Base-by-base conservation (phyloP, 2,113 vertebrate genomes). In the Cnemophilus loriae region DNA sequence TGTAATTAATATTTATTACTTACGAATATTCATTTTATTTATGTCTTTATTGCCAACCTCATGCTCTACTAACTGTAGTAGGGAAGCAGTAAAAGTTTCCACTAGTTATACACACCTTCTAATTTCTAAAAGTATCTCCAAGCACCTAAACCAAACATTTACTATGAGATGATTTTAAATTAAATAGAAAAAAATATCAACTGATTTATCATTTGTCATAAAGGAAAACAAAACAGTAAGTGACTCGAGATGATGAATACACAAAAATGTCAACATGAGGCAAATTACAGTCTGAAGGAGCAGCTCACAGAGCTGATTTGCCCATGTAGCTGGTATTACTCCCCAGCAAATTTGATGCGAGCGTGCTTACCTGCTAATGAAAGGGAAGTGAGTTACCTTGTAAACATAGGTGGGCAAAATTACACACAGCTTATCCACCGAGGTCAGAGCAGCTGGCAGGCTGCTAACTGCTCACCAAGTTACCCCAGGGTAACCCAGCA, bases 1-100 rank as follows among this genome's bases (percentile, higher is more conserved):
- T 9, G 2, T 95, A 97, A 98, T 98, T 97, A 98, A 98, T 97
- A 97, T 97, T 97, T 98, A 98, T 98, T 96, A 91, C 95, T 95
- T 92, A 97, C 30, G 15, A 97, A 97, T 98, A 97, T 97, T 97
- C 88, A 97, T 97, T 97, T 96, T 97, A 96, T 97, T 97, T 98
- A 97, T 91, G 76, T 89, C 96, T 97, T 96, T 94, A 94, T 95
- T 92, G 91, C 81, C 69, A 37, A 93, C 63, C 79, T 65, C 79
- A 42, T 84, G 94, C 90, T 95, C 84, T 65, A 87, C 84, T 96
- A 95, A 78, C 53, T 30, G 21, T 80, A 85, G 89, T 10, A 95
- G 81, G 65, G 96, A 94, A 97, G 88, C 44, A 96, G 91, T 93
- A 87, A 82, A 90, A 97, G 71, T 95, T 96, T 97, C 87, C 47